Base-by-base conservation (phyloP, 1,140 invertebrate genomes). In the Euura saliciscinereae region DNA sequence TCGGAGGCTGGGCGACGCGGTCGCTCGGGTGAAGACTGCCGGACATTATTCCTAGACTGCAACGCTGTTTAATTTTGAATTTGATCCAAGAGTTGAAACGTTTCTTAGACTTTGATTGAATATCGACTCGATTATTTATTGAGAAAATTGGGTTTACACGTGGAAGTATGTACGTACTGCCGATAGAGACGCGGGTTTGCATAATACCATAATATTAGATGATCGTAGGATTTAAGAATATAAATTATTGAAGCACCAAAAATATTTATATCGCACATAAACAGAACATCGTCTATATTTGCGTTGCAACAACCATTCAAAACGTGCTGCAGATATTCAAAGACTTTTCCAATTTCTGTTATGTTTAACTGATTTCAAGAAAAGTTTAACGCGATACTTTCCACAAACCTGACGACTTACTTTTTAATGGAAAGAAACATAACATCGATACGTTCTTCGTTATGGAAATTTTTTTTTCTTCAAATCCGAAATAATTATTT, bases 1-100 rank as follows among this genome's bases (percentile, higher is more conserved):
- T 95, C 94, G 80, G 94, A 96, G 77, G 95, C 95, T 0, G 94
- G 94, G 13, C 90, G 94, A 86, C 89, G 93, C 74, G 96, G 96
- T 43, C 91, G 95, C 80, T 93, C 92, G 46, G 95, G 95, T 28
- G 93, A 95, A 72, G 93, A 96, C 82, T 97, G 96, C 80, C 90
- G 92, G 79, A 91, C 93, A 80, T 87, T 95, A 67, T 96, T 94
- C 87, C 88, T 95, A 73, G 91, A 95, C 80, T 97, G 96, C 85
- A 96, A 96, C 85, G 94, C 96, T 88, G 92, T 95, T 85, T 96
- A 93, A 90, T 59, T 59, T 59, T 28, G 8, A 11, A 59, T 59
- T 59, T 59, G 5, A 59, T 59, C 28, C 51, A n/a, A 59, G 10
- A n/a, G 13, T 59, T 59, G 51, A 59, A 28, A 5, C 51, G 51